A percentile compares a stretch with the other conserved stretches of the same genome.
These are phyloP conservation scores for Drosophila helvetica DNA, from an alignment of 2,888 invertebrate species.

Conservation along the genomic window DNA sequence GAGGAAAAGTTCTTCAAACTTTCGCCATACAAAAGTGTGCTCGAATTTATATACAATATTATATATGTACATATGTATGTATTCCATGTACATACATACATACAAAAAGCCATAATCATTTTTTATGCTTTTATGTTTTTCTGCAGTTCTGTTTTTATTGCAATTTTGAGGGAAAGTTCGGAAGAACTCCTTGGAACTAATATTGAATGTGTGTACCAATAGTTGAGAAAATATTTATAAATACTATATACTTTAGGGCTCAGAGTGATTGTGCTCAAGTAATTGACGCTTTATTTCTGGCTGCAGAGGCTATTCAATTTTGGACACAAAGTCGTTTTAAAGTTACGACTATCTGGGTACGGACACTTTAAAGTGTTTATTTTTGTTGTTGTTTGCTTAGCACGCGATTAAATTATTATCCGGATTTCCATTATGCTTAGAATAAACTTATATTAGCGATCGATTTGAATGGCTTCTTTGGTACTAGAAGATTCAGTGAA, in stretches of 20 bases:
- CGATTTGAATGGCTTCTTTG: too few species aligned
- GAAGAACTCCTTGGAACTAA: conserved; percentile 9
- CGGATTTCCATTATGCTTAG: too few species aligned
- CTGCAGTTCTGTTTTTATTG: conserved; percentile 15
- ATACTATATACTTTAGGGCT: not conserved
- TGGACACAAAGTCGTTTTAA: too few species aligned
- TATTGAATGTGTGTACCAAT: conserved; percentile 21
- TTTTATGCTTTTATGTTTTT: conserved; percentile 17
- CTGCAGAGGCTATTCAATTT: too few species aligned
- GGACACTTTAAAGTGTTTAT: too few species aligned
- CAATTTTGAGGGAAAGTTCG: conserved; percentile 26
- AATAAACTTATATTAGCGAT: too few species aligned
- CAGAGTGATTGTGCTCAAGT: not conserved
- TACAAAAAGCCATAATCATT: conserved; percentile 26
- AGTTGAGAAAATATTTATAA: not conserved
- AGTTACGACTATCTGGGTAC: too few species aligned
- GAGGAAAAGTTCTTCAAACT: conserved; percentile 65
- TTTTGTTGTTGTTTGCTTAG: too few species aligned
- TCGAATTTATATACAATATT: conserved; percentile 3
- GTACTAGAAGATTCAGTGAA: too few species aligned
- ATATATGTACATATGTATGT: conserved; percentile 34
- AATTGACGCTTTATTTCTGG: not conserved
- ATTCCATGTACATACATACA: not conserved
- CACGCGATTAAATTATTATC: too few species aligned
- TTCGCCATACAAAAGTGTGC: conserved; percentile 46